Base-by-base conservation (phyloP, 2,113 vertebrate species). In the Diglossa brunneiventris region DNA sequence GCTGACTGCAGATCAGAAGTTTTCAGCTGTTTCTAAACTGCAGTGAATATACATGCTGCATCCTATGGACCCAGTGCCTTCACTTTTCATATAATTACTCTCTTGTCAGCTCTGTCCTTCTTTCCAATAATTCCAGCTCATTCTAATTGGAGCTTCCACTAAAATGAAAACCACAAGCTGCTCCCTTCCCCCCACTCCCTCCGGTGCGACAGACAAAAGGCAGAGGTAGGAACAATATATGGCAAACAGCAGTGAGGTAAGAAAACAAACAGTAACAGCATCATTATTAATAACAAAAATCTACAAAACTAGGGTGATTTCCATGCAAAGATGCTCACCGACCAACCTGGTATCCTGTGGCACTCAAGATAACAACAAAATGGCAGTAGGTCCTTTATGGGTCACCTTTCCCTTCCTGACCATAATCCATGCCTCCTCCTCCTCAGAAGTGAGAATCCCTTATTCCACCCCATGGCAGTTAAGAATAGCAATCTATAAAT, bases 321-420 rank as follows among this genome's bases (percentile, higher is more conserved):
- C 18, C 3, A 13, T 19, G 22, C 7, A 15, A 52, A 52, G 20
- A 44, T 37, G 11, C 17, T 37, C 33, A 19, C 18, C 0, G 1
- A 27, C 33, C 33, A 44, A 42, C 11, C 21, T 26, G 17, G 2
- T 37, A 6, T 17, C 37, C 15, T 0, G 0, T 0, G 0, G 14
- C 18, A 14, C 63, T 50, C 5, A 44, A 23, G 30, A 56, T 7
- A 41, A 16, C 0, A 3, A 35, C 11, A 49, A 49, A 66, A 58
- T 53, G 42, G 16, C 35, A 85, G 20, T 24, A 35, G 35, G 19
- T 3, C 42, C 10, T 49, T 49, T 42, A 4, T 0, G 0, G 10
- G 16, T 24, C 35, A 21, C 13, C 20, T 42, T 66, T 49, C 13
- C 15, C 30, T 35, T 49, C 50, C 50, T 49, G 24, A 24, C 8